Base-by-base conservation (phyloP, 1,140 invertebrate genomes). In the Euwallacea similis region DNA sequence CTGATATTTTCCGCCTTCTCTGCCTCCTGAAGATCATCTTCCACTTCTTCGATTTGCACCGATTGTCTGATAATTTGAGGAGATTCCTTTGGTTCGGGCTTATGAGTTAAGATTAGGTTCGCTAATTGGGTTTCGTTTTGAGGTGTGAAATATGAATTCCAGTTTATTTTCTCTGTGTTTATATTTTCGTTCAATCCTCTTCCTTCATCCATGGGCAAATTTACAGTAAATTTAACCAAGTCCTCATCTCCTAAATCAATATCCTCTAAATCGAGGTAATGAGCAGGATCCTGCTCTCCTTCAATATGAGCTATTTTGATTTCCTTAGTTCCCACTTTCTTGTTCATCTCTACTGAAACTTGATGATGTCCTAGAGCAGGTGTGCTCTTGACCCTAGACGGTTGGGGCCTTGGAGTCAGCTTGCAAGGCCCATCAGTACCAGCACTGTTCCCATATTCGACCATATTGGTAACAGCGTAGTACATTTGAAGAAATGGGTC, bases 381-480 rank as follows among this genome's bases (percentile, higher is more conserved):
- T 15, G 44, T 42, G 6, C 6, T 15, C 16, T 69, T 69, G n/a
- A 69, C 21, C 54, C 41, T 71, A 3, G 63, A 66, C 10, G 55
- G 44, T 66, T 65, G 61, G 9, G 62, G 62, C 42, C 69, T 71
- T 33, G 71, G 71, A 7, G 71, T 72, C 1, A 72, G 63, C 8
- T 73, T 73, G 53, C 75, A 77, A 44, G 69, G 69, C 43, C 65
- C 69, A 11, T 61, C 72, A 13, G 44, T 21, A 15, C 74, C 73
- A 60, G 73, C 72, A 43, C 72, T 79, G 71, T 85, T 85, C n/a
- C 85, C 87, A 76, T 87, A 86, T 80, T 88, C 85, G 50, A 88
- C 75, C 69, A 87, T 83, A 73, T 83, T 85, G 10, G 82, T 82
- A 71, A 82, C 81, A 0, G 84, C 82, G 53, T 84, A 84, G 8